Evolutionary conservation across 2,797 vertebrate genomes (phyloP), one percentile per base, ranked within the genome.

Genomic region (Sciaenops ocellatus): DNA sequence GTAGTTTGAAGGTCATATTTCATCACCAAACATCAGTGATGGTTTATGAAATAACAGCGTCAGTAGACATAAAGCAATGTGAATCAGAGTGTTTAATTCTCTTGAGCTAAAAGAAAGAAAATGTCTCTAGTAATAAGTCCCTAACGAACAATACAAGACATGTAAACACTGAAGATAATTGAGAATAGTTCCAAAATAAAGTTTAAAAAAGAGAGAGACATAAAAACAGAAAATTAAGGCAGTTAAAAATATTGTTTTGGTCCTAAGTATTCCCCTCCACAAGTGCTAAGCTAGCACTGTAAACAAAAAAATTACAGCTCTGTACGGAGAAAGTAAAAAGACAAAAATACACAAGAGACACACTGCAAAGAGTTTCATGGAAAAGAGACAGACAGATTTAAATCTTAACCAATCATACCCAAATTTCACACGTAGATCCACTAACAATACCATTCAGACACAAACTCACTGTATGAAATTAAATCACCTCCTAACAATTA

Each of bases 81-180:
- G 46, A 34, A 82, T 88, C 89, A 89, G 88, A 91, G 82, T 47
- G 42, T 90, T 93, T 93, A 87, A 90, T 93, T 87, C 84, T 91
- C 86, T 90, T 89, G 82, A 90, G 71, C 5, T 80, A 78, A 91
- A 90, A 76, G 22, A 64, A 61, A 63, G n/a, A 52, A 50, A 72
- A 67, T 8, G 8, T 46, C 18, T 75, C 61, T 12, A 62, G 34
- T 22, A 11, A 20, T 20, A 64, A 5, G 3, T n/a, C 48, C 55
- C 56, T 52, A 3, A 52, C 6, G 18, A 64, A 76, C 51, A 83
- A 48, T 17, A 71, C 5, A 42, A 79, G 34, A 75, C 17, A 71
- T 4, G 28, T 64, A 73, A 61, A 83, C 41, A 48, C 4, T 44
- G 22, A 78, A 61, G 20, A 71, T 1, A 16, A 80, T 1, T 0